These are phyloP conservation scores for Erinaceus europaeus DNA, from an alignment of 2,113 vertebrate species.

Conservation along the genomic window DNA sequence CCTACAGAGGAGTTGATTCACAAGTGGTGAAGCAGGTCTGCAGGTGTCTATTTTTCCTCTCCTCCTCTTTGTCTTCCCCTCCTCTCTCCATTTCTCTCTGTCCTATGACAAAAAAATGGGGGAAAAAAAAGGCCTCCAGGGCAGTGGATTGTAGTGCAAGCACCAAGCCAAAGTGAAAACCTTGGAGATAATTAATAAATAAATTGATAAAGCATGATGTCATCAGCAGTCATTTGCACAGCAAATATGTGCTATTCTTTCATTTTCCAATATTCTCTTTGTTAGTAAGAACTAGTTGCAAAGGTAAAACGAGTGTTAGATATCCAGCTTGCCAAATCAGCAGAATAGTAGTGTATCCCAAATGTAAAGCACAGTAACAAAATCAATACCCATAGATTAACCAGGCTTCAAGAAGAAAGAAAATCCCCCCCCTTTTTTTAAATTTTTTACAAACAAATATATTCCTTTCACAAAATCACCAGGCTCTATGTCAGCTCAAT, in stretches of 20 bases:
- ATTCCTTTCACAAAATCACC: background rate
- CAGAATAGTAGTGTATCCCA: background rate
- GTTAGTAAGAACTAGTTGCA: background rate
- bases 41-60: no score
- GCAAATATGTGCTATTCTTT: background rate
- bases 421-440: background rate
- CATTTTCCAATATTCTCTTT: background rate
- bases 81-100: no score
- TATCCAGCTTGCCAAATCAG: background rate
- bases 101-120: no score
- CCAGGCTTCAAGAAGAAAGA: background rate
- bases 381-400: background rate
- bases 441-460: background rate
- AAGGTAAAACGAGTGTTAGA: background rate
- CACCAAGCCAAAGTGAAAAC: no score
- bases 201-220: background rate
- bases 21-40: no score
- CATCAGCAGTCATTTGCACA: accelerated
- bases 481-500: background rate
- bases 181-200: no score
- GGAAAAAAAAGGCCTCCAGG: no score
- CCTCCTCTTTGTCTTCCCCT: no score
- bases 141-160: no score
- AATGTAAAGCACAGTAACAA: background rate
- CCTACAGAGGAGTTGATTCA: no score